These are phyloP conservation scores for Acleris laterana DNA, from an alignment of 2,888 invertebrate species.

Conservation along the genomic window DNA sequence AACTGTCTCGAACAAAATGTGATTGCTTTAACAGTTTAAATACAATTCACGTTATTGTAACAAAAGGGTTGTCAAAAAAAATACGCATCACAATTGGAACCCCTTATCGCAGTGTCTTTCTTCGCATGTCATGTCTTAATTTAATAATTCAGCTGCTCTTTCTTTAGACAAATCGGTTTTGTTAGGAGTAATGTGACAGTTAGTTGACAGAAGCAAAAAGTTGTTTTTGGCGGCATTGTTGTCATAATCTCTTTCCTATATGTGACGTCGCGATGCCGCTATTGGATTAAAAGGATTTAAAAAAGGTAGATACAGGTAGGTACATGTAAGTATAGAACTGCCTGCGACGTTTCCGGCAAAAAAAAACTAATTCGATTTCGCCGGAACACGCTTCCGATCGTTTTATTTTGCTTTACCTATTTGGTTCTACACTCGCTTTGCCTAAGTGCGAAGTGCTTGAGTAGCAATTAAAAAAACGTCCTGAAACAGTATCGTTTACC, in stretches of 20 bases:
- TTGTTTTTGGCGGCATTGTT: conserved; percentile 56
- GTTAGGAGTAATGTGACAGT: conserved; percentile 69
- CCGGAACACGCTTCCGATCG: too few relatives aligned
- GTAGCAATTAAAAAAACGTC: too few relatives aligned
- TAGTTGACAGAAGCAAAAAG: conserved; percentile 68
- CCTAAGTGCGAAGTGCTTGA: too few relatives aligned
- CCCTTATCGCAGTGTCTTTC: conserved; percentile 56
- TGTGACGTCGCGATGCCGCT: conserved; percentile 44
- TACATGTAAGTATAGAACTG: not conserved
- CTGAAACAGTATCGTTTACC: too few relatives aligned
- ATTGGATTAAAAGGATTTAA: conserved; percentile 66
- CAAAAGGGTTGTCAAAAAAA: conserved; percentile 73
- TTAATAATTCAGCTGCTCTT: conserved; percentile 67
- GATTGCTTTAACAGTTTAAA: conserved; percentile 55
- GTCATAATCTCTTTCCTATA: conserved; percentile 55
- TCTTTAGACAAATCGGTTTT: conserved; percentile 65
- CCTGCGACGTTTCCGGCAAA: conserved; percentile 38
- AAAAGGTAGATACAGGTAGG: conserved; percentile 52
- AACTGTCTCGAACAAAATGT: conserved; percentile 48
- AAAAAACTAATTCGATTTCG: not conserved
- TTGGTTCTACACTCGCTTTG: too few relatives aligned
- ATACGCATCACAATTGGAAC: conserved; percentile 59
- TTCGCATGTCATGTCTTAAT: conserved; percentile 58
- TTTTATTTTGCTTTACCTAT: too few relatives aligned
- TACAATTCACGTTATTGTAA: conserved; percentile 52